These are phyloP conservation scores for Colistium nudipinnis DNA, from an alignment of 2,113 vertebrate species.

Conservation along the genomic window DNA sequence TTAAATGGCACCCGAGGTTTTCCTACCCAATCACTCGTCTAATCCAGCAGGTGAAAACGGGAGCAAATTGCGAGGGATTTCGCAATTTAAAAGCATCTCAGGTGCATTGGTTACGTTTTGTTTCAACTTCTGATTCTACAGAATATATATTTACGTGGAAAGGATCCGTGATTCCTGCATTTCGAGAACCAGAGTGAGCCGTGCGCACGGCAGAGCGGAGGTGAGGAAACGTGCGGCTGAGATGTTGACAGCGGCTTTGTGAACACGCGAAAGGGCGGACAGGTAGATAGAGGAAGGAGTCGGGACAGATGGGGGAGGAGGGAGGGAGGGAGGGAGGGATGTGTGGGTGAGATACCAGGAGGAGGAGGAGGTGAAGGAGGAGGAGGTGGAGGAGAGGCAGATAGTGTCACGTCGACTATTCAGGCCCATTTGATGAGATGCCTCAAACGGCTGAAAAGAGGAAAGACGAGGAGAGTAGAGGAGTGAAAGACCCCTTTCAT, in stretches of 20 bases:
- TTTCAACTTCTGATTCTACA: too few relatives aligned
- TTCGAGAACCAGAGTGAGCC: too few relatives aligned
- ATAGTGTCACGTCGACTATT: constrained; percentile 75
- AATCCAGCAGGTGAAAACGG: background rate
- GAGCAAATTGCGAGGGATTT: background rate
- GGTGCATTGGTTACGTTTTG: too few relatives aligned
- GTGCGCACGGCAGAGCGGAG: too few relatives aligned
- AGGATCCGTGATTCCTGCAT: too few relatives aligned
- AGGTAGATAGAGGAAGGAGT: constrained; percentile 55
- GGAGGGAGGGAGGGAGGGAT: constrained; percentile 45
- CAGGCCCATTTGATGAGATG: constrained; percentile 70
- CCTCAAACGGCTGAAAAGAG: constrained; percentile 65
- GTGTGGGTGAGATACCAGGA: constrained; percentile 53
- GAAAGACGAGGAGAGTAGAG: constrained; percentile 47
- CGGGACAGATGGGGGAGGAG: constrained; percentile 28
- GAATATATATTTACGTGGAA: too few relatives aligned
- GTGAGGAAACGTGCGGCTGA: too few relatives aligned
- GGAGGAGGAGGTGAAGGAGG: constrained; percentile 24
- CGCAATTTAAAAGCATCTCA: too few relatives aligned
- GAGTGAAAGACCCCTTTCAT: constrained; percentile 75
- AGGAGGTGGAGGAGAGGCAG: constrained; percentile 34
- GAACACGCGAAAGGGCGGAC: constrained; percentile 51
- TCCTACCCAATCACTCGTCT: background rate
- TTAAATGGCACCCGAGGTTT: constrained; percentile 21
- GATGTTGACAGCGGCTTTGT: constrained; percentile 58